Base-by-base conservation (phyloP, 1,140 invertebrate species). In the Oryctes rhinoceros region DNA sequence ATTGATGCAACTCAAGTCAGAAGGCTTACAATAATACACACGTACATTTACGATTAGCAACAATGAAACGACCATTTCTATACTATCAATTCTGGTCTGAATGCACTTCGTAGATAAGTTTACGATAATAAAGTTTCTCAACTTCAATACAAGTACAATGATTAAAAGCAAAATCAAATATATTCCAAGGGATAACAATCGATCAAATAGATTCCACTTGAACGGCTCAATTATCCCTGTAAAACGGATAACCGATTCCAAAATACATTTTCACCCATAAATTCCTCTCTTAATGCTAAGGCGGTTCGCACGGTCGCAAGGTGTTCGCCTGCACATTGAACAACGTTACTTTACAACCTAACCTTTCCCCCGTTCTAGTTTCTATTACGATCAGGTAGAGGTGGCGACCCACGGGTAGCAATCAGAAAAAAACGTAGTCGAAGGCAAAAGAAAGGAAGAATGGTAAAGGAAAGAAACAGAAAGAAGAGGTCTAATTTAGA, bases 261-360 rank as follows among this genome's bases (percentile, higher is more conserved):
- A 77, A 77, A 47, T 24, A 47, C 30, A 20, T 11, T 77, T 30
- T 77, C n/a, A 11, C 39, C 48, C 76, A 48, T 71, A 77, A 48
- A 77, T 77, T 18, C 76, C 76, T 77, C n/a, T 39, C 78, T 74
- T 79, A 79, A 74, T 44, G 30, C 47, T 79, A 48, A 65, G 78
- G 78, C 78, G 78, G 78, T 79, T 79, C 78, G 78, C 78, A 79
- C 78, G 78, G 78, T 79, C 39, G 35, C 78, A 79, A 79, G 78
- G 78, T 79, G 78, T 49, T 71, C 65, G 65, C 35, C 24, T 59
- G 15, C 15, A 59, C 65, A 37, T 24, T 37, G 11, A 37, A 71
- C 65, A 71, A 37, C 35, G 35, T 15, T 30, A 71, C 65, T 37
- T 15, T 71, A 37, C 35, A 35, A 7, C 35, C 65, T 71, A 71